Base-by-base conservation (phyloP, 2,113 vertebrate species). In the Prionailurus viverrinus region DNA sequence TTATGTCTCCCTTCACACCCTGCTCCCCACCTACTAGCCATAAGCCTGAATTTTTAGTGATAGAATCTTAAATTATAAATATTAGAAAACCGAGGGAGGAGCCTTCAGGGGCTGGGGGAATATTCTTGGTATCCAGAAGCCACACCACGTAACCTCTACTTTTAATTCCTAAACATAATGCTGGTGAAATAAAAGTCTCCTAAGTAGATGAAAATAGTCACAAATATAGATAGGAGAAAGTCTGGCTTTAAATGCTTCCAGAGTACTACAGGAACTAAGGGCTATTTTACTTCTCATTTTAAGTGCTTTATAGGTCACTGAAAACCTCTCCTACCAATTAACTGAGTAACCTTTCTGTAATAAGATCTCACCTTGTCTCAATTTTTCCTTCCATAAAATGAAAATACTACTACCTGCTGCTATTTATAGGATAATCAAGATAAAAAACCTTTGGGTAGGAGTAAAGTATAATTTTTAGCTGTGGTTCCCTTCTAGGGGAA, bases 321-420 rank as follows among this genome's bases (percentile, higher is more conserved):
- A 88, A 96, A 96, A 90, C 39, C 73, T 96, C 66, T 96, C 78
- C 58, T 91, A 73, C 81, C 97, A 96, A 96, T 93, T 91, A 93
- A 85, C 61, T 27, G 15, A 78, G 53, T 91, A 91, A 96, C 78
- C 92, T 95, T 96, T 94, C 89, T 73, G 5, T 85, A 97, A 95
- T 92, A 97, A 95, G 76, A 92, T 95, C 65, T 96, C 58, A 96
- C 87, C 33, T 90, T 97, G 83, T 96, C 92, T 96, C 92, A 53
- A 78, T 66, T 93, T 97, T 96, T 96, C 36, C 82, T 94, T 97
- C 90, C 68, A 84, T 95, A 92, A 96, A 96, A 92, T 95, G 68
- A 98, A 97, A 95, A 90, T 96, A 92, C 31, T 83, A 41, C 41
- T 89, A 55, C 21, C 33, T 83, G 29, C 68, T 96, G 39, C 36